These are phyloP conservation scores for Fregetta grallaria DNA, from an alignment of 2,113 vertebrate genomes.

Conservation along the genomic window DNA sequence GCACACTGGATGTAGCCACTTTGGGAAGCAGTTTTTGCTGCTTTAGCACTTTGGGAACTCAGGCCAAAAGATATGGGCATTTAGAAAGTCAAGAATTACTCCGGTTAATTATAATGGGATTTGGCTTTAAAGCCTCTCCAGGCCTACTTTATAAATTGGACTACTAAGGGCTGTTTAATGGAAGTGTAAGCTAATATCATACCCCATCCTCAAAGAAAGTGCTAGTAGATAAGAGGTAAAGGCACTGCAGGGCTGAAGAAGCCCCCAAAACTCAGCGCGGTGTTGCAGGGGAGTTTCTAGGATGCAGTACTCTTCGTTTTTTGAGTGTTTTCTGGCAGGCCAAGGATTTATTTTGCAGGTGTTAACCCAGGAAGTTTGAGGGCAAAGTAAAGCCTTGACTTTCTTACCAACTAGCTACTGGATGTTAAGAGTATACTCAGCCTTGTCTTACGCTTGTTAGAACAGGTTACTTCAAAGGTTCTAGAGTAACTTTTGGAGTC, in stretches of 20 bases:
- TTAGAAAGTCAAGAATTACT: accelerated
- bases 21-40: neutral
- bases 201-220: neutral
- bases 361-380: neutral
- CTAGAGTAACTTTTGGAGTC: neutral
- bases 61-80: accelerated
- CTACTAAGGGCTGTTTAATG: neutral
- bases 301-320: neutral
- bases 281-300: neutral
- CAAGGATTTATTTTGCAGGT: neutral
- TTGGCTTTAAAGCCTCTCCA: neutral
- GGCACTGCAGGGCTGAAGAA: neutral
- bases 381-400: neutral
- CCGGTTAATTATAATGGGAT: neutral
- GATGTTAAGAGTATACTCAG: neutral
- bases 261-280: accelerated
- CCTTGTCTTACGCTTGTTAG: neutral
- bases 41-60: neutral
- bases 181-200: neutral
- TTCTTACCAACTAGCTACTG: neutral
- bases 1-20: neutral
- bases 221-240: neutral
- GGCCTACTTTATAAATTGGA: neutral
- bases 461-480: neutral
- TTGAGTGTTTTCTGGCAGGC: neutral